Evolutionary conservation across 2,113 vertebrate genomes (phyloP).

Genomic region (Pygoscelis antarcticus): DNA sequence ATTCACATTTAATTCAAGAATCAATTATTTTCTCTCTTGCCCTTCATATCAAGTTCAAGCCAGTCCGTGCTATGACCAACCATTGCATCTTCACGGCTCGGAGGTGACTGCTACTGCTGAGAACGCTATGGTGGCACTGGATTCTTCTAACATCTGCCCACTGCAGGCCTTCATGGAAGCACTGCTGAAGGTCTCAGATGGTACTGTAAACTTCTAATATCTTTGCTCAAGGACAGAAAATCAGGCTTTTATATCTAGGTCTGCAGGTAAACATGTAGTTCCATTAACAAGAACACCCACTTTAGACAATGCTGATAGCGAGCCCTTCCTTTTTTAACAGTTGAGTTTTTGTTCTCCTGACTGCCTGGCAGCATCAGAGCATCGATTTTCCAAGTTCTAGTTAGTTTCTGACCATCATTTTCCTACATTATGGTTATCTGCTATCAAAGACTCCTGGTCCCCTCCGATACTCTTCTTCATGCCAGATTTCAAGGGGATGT

Average conservation of each 20-base stretch:
- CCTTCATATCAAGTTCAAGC: neutral
- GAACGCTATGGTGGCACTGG: accelerated
- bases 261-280: neutral
- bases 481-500: neutral
- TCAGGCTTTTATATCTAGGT: neutral
- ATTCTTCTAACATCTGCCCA: neutral
- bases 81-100: accelerated
- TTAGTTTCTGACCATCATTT: neutral
- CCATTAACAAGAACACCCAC: neutral
- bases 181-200: neutral
- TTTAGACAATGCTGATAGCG: neutral
- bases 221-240: neutral
- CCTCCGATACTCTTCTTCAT: neutral
- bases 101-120: neutral
- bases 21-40: neutral
- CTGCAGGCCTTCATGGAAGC: neutral
- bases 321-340: neutral
- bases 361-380: neutral
- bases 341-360: no score
- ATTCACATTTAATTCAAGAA: neutral
- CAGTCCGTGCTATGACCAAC: neutral
- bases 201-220: no score
- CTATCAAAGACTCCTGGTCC: neutral
- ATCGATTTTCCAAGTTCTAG: neutral
- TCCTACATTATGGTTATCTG: neutral